Base-by-base conservation (phyloP, 2,113 vertebrate genomes). In the Riparia riparia region DNA sequence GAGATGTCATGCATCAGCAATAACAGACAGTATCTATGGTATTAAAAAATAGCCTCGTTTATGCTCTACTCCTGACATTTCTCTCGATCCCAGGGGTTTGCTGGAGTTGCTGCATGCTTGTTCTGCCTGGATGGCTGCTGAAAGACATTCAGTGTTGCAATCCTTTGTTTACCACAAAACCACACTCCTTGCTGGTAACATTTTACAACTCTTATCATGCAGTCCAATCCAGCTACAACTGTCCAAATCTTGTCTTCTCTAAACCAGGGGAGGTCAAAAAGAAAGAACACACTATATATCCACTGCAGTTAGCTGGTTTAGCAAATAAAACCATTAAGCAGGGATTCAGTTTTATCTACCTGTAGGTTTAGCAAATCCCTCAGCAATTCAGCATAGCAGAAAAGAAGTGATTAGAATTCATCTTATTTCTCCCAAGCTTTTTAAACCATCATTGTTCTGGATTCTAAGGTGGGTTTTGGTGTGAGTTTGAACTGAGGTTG, bases 91-190 rank as follows among this genome's bases (percentile, higher is more conserved):
- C 73, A 28, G 64, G 32, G 81, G 71, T 81, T 58, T 81, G 58
- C 85, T 68, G 82, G 64, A 86, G 79, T 20, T 89, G 65, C 83
- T 68, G 79, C 32, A 4, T 1, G 41, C 66, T 84, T 56, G 86
- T 76, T 70, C 72, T 86, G 84, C 51, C 70, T 86, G 84, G 78
- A 69, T 81, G 83, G 82, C 83, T 92, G 73, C 82, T 2, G 37
- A 87, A 84, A 91, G 70, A 84, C 69, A 66, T 49, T 39, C 85
- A 58, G 42, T 82, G 70, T 93, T 89, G 88, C 89, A 88, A 85
- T 54, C 37, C 56, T 92, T 91, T 96, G 92, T 92, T 96, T 86
- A 90, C 76, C 85, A 61, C 70, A 76, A 92, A 93, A 57, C 66
- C 66, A 37, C 13, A 6, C 65, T 91, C 73, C 85, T 87, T 70